Evolutionary conservation across 2,888 invertebrate genomes (phyloP), one percentile per base, ranked within the genome.

Genomic region (Iphiclides podalirius): DNA sequence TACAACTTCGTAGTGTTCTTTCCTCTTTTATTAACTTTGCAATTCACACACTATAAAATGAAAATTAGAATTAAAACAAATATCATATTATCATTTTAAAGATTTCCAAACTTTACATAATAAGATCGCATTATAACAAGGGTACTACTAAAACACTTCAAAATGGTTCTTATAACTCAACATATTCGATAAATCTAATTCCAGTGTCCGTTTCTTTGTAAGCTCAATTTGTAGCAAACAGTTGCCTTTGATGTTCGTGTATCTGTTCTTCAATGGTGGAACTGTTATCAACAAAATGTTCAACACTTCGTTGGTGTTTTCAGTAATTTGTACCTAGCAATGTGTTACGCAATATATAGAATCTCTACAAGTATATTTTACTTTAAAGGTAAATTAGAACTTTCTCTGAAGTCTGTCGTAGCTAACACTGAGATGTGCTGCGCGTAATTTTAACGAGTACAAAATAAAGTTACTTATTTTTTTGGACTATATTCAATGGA

Each of bases 181-280:
- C 23, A 20, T 43, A 34, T 20, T 34, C 20, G 42, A n/a, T 15
- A 26, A 44, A 44, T 44, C 36, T 36, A 44, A 36, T 33, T 36
- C 4, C 36, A 26, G 36, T 34, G 7, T 11, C 23, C 26, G 13
- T 20, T 44, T 36, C 26, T 26, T 14, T 35, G 35, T 26, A 12
- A 16, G 43, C n/a, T 6, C 35, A 20, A 6, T 4, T 6, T 4
- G 3, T 15, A 36, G 26, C 26, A 8, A 2, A 28, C 7, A 15
- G 26, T 35, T 44, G 44, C 36, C 44, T 44, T 44, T 44, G 36
- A 44, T 44, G 26, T 44, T 16, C 12, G 36, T 1, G 16, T 35
- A 26, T 26, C 36, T 44, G 44, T 6, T 31, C 11, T 2, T 4
- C 31, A 31, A 11, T 28, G 6, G 28, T n/a, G 31, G 9, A 31